Evolutionary conservation across 1,140 invertebrate species (phyloP).

Genomic region (Stegodyphus dumicola): DNA sequence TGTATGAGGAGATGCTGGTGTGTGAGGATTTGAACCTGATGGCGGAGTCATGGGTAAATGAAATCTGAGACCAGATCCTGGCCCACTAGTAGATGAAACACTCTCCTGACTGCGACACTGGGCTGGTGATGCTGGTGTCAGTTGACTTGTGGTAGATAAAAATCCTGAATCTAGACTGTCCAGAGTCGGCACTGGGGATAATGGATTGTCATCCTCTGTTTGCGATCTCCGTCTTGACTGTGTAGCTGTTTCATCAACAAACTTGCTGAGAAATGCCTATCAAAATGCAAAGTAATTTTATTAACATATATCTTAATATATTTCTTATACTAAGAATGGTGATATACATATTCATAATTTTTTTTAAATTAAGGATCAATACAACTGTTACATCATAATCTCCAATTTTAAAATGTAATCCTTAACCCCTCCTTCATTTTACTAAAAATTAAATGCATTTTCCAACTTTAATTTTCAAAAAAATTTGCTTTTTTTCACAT

Average conservation of each 20-base stretch:
- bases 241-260: constrained; percentile 90
- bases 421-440: too few relatives aligned
- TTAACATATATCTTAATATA: too few relatives aligned
- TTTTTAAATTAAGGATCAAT: too few relatives aligned
- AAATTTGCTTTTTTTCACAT: too few relatives aligned
- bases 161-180: constrained; percentile 67
- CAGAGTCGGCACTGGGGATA: constrained; percentile 87
- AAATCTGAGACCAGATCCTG: constrained; percentile 77
- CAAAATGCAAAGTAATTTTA: constrained; percentile 16
- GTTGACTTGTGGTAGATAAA: constrained; percentile 64
- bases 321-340: too few relatives aligned
- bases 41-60: constrained; percentile 83
- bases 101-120: constrained; percentile 64
- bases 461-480: too few relatives aligned
- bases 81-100: constrained; percentile 71
- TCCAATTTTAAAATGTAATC: too few relatives aligned
- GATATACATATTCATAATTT: too few relatives aligned
- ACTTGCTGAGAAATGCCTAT: constrained; percentile 89
- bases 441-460: too few relatives aligned
- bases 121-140: constrained; percentile 64
- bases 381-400: too few relatives aligned
- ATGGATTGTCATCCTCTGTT: constrained; percentile 94
- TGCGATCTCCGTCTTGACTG: constrained; percentile 79
- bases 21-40: constrained; percentile 85
- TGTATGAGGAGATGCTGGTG: constrained; percentile 84